These are phyloP conservation scores for Podabrus alpinus DNA, from an alignment of 2,888 invertebrate genomes.

Conservation along the genomic window DNA sequence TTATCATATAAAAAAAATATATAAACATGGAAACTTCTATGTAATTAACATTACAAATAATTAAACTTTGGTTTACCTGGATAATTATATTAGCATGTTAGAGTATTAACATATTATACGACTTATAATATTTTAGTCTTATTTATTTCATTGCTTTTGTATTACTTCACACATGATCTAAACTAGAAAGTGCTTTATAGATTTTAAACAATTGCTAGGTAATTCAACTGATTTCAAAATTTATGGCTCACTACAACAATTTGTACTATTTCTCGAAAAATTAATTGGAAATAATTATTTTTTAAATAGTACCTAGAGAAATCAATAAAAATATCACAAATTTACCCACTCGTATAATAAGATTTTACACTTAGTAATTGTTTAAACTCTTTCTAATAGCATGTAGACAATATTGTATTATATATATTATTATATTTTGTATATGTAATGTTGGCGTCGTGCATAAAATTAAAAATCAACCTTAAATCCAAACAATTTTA, in stretches of 20 bases:
- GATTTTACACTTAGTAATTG: neutral
- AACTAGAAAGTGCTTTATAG: neutral
- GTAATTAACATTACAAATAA: neutral
- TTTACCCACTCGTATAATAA: neutral
- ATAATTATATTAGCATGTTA: neutral
- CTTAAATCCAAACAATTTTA: neutral
- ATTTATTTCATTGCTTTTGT: constrained; percentile 23
- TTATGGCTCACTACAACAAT: neutral
- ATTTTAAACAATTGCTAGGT: neutral
- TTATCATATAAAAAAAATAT: neutral
- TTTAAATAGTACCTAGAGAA: neutral
- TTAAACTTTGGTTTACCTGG: neutral
- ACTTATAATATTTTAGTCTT: constrained; percentile 14
- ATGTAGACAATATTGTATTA: neutral
- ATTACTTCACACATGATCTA: constrained; percentile 8
- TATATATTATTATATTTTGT: neutral
- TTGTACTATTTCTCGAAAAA: neutral
- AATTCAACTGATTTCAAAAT: neutral
- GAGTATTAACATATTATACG: constrained; percentile 7
- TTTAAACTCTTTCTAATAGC: neutral
- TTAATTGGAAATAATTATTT: neutral
- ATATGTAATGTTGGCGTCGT: neutral
- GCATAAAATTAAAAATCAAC: neutral
- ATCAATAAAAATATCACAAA: neutral
- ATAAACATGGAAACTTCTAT: neutral